These are phyloP conservation scores for Brachyhypopomus gauderio DNA, from an alignment of 2,113 vertebrate species.

Conservation along the genomic window DNA sequence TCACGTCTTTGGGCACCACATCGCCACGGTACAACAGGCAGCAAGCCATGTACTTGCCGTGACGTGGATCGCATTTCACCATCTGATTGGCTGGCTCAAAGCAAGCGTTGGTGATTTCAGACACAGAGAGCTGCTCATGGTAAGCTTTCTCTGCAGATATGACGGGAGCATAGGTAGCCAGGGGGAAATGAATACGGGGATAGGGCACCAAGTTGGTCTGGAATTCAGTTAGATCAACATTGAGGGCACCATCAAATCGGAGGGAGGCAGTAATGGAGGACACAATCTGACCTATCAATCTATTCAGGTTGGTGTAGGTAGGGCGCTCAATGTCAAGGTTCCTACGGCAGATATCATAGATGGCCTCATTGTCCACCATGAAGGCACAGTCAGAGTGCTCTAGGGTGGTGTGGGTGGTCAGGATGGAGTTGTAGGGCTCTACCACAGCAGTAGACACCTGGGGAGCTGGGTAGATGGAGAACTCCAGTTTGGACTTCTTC, in stretches of 20 bases:
- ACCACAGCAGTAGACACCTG: no score
- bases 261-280: conserved; percentile 63
- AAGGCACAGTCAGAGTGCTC: conserved; percentile 81
- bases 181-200: no score
- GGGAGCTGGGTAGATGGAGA: no score
- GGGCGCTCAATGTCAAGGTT: conserved; percentile 79
- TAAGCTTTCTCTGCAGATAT: no score
- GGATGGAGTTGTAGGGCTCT: conserved; percentile 32
- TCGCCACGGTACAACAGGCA: conserved; percentile 79
- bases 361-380: conserved; percentile 82
- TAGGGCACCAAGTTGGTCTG: conserved; percentile 76
- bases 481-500: no score
- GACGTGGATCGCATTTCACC: conserved; percentile 74
- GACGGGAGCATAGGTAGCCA: no score
- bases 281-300: conserved; percentile 68
- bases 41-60: conserved; percentile 80
- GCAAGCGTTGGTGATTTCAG: conserved; percentile 75
- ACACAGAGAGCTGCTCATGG: conserved; percentile 70
- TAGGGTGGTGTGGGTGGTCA: conserved; percentile 80
- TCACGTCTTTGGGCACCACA: conserved; percentile 79
- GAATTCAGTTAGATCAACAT: conserved; percentile 87
- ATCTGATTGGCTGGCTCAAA: conserved; percentile 77
- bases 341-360: conserved; percentile 77
- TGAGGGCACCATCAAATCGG: conserved; percentile 84
- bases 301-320: conserved; percentile 69